These are phyloP conservation scores for Bostrychus sinensis DNA, from an alignment of 2,113 vertebrate species.

Conservation along the genomic window DNA sequence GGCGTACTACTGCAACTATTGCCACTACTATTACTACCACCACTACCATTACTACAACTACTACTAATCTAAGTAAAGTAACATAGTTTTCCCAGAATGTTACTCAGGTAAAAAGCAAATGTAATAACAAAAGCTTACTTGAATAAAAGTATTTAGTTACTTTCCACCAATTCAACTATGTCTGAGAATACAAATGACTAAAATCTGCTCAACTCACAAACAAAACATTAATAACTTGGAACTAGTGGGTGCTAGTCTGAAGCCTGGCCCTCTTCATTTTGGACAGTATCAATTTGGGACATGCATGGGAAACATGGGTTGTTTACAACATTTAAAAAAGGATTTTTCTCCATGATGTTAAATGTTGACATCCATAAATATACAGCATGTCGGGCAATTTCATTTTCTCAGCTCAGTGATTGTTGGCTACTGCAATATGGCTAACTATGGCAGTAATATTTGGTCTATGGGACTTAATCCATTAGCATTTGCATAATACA, in stretches of 20 bases:
- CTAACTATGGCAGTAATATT: constrained; percentile 65
- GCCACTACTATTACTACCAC: too few species aligned
- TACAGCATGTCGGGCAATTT: constrained; percentile 66
- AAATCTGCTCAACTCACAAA: not conserved
- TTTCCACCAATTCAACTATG: too few species aligned
- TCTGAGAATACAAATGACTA: too few species aligned
- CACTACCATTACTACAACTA: too few species aligned
- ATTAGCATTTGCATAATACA: constrained; percentile 76
- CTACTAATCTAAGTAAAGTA: too few species aligned
- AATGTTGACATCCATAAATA: constrained; percentile 58
- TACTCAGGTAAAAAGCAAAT: too few species aligned
- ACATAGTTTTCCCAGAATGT: too few species aligned
- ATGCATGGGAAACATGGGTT: constrained; percentile 51
- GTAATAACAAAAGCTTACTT: too few species aligned
- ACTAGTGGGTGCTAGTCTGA: constrained; percentile 9
- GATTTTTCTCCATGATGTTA: constrained; percentile 57
- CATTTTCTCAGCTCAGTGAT: constrained; percentile 76
- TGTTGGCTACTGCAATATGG: constrained; percentile 70
- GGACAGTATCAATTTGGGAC: constrained; percentile 51
- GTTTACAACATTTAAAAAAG: constrained; percentile 62
- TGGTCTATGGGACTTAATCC: constrained; percentile 64
- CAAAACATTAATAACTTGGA: constrained; percentile 37
- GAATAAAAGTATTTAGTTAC: too few species aligned
- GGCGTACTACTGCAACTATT: too few species aligned
- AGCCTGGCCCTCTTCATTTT: constrained; percentile 49